These are phyloP conservation scores for Sycophila sp. DNA, from an alignment of 1,140 invertebrate genomes.

Conservation along the genomic window DNA sequence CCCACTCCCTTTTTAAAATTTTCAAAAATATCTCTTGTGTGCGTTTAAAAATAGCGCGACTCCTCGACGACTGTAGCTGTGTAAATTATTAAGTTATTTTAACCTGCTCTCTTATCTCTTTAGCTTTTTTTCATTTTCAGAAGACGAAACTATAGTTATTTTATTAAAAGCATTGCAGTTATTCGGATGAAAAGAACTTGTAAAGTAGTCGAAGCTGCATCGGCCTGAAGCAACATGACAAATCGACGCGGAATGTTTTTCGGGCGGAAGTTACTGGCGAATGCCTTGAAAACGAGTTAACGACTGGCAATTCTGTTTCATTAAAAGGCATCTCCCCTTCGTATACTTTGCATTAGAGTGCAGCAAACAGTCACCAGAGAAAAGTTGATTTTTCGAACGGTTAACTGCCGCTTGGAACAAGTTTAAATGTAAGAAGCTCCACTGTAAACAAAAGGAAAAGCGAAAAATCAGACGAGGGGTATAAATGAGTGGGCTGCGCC, in stretches of 20 bases:
- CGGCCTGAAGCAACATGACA: slow-evolving; percentile 32
- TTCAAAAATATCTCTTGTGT: too few relatives aligned
- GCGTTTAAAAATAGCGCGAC: too few relatives aligned
- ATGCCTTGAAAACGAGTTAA: slow-evolving; percentile 2
- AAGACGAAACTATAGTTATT: slow-evolving; percentile 7
- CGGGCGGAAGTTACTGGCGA: too few relatives aligned
- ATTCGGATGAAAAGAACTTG: not conserved
- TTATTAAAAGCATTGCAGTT: slow-evolving; percentile 19
- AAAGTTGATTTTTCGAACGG: too few relatives aligned
- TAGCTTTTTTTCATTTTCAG: not conserved
- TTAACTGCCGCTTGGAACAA: too few relatives aligned
- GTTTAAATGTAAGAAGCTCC: not conserved
- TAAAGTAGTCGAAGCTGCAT: not conserved
- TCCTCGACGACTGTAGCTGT: too few relatives aligned
- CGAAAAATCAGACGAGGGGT: not conserved
- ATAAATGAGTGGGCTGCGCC: not conserved
- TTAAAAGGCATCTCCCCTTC: not conserved
- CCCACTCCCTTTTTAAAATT: not conserved
- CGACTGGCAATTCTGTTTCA: not conserved
- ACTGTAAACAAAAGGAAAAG: not conserved
- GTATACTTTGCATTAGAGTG: not conserved
- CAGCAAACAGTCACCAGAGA: too few relatives aligned
- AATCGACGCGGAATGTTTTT: too few relatives aligned
- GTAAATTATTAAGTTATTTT: too few relatives aligned
- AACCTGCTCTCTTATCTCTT: not conserved